Conservation (phyloP, 2,888 invertebrate genomes). For the Cancer borealis region DNA sequence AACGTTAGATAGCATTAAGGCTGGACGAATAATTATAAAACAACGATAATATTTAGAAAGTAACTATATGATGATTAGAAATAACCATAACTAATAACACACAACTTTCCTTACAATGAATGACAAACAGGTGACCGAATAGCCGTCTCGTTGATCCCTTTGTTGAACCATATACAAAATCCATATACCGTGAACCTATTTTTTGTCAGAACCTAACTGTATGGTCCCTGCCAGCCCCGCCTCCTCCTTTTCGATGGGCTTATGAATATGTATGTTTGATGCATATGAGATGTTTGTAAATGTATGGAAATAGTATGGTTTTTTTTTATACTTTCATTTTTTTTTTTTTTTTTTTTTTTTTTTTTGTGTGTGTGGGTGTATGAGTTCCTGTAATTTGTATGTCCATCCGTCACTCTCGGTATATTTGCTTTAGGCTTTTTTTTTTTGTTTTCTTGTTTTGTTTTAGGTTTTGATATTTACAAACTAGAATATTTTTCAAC, state of each 20-base stretch:
- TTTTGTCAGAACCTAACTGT: not conserved
- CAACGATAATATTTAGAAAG: no score
- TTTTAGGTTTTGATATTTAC: not conserved
- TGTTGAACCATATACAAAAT: not conserved
- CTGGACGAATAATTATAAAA: no score
- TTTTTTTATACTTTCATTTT: not conserved
- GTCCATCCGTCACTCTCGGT: not conserved
- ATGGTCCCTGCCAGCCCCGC: not conserved
- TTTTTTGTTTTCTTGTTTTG: not conserved
- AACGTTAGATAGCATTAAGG: no score
- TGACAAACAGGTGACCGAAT: no score
- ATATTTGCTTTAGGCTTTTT: not conserved
- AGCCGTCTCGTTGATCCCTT: not conserved
- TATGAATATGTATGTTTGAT: conserved; percentile 27
- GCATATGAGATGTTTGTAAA: conserved; percentile 5
- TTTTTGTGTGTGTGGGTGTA: not conserved
- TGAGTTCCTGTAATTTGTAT: not conserved
- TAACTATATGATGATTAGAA: no score
- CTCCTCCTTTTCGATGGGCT: not conserved
- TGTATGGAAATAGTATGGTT: not conserved
- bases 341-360: not conserved
- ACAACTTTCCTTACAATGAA: no score
- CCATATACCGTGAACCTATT: not conserved
- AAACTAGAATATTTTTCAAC: no score
- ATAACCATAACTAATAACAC: no score